Evolutionary conservation across 2,888 invertebrate genomes (phyloP).

Genomic region (Eurytoma californica): DNA sequence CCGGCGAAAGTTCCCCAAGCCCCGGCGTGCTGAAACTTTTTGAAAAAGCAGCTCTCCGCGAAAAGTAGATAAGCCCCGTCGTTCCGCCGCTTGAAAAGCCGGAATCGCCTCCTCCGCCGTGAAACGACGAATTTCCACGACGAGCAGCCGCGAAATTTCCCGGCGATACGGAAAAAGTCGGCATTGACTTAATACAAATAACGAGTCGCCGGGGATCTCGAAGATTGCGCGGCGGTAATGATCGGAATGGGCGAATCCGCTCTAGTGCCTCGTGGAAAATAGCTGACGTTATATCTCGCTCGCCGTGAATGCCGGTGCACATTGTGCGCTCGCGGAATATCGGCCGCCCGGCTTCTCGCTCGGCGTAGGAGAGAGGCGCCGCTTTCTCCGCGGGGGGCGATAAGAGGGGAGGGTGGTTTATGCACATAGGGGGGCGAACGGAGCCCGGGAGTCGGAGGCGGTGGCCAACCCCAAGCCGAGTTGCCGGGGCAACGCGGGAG

Average conservation of each 20-base stretch:
- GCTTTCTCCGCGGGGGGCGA: constrained; percentile 32
- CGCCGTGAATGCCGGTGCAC: neutral
- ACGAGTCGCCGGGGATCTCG: too few species aligned
- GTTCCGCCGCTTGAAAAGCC: too few species aligned
- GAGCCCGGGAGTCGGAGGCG: constrained; percentile 63
- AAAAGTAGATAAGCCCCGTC: too few species aligned
- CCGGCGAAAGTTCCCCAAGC: too few species aligned
- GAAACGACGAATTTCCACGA: too few species aligned
- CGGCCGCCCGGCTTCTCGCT: neutral
- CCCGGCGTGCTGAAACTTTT: too few species aligned
- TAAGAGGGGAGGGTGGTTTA: constrained; percentile 64
- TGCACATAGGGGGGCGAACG: constrained; percentile 64
- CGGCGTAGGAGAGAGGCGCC: neutral
- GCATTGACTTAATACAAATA: too few species aligned
- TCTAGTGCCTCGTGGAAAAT: constrained; percentile 9
- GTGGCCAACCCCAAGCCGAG: constrained; percentile 73
- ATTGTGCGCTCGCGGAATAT: neutral
- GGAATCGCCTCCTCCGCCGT: too few species aligned
- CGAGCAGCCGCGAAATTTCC: too few species aligned
- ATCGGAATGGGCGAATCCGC: constrained; percentile 6
- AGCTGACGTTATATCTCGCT: neutral
- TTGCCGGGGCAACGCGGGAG: constrained; percentile 73
- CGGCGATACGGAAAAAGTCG: too few species aligned
- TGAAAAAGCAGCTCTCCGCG: too few species aligned
- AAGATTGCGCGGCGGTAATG: neutral